Conservation (phyloP, 2,113 vertebrate genomes). For the Artemisiospiza belli region DNA sequence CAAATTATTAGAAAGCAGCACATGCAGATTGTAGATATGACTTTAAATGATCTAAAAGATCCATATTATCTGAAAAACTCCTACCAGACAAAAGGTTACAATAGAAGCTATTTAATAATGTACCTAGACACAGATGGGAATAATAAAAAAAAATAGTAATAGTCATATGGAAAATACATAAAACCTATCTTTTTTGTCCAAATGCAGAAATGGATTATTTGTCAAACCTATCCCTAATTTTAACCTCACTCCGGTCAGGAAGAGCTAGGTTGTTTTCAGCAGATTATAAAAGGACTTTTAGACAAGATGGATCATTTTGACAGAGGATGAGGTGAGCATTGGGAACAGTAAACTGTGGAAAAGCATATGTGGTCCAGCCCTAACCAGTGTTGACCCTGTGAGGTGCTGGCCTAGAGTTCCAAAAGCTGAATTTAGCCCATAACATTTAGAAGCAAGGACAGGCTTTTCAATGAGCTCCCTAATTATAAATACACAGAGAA, state of each 20-base stretch:
- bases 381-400: neutral
- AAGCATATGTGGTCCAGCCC: neutral
- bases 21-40: neutral
- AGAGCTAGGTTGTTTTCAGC: neutral
- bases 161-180: neutral
- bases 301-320: neutral
- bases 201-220: neutral
- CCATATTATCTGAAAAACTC: neutral
- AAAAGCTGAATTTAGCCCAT: neutral
- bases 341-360: neutral
- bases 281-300: neutral
- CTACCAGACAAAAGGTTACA: neutral
- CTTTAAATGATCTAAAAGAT: neutral
- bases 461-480: neutral
- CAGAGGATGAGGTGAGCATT: neutral
- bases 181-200: neutral
- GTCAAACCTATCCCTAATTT: neutral
- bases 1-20: neutral
- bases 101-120: neutral
- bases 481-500: neutral
- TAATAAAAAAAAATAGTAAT: neutral
- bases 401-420: neutral
- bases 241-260: neutral
- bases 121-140: neutral
- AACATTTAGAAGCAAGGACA: neutral